phyloP scores from a whole-genome alignment of 1,140 invertebrate genomes.

The Psilanteris sp. region DNA sequence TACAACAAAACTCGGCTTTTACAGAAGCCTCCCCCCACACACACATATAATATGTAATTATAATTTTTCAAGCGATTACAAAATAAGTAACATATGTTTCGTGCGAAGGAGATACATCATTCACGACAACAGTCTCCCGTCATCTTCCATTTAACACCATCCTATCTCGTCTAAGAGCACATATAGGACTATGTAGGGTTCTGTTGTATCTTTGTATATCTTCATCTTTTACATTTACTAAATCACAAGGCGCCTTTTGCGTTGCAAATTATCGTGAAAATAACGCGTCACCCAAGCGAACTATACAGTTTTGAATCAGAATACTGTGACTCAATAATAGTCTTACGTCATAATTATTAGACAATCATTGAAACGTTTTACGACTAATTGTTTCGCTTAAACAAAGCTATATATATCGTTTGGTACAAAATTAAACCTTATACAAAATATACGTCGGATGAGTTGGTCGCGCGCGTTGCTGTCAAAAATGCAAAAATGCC shows the following conservation, averaged over 20 bases:
- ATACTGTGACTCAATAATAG: slow-evolving; percentile 11
- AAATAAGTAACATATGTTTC: slow-evolving; percentile 57
- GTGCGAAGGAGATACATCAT: slow-evolving; percentile 25
- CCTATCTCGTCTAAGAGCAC: slow-evolving; percentile 46
- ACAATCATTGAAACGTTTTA: too few relatives aligned
- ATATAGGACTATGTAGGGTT: slow-evolving; percentile 52
- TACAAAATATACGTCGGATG: too few relatives aligned
- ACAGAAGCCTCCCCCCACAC: too few relatives aligned
- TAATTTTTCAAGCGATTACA: slow-evolving; percentile 50
- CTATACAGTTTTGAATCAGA: slow-evolving; percentile 14
- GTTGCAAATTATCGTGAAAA: slow-evolving; percentile 44
- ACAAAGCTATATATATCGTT: too few relatives aligned
- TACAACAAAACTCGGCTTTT: too few relatives aligned
- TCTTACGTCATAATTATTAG: too few relatives aligned
- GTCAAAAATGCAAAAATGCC: too few relatives aligned
- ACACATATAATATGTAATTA: slow-evolving; percentile 15
- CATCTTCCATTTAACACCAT: slow-evolving; percentile 27
- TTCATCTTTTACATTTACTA: slow-evolving; percentile 46
- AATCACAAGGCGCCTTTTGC: slow-evolving; percentile 52
- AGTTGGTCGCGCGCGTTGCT: too few relatives aligned
- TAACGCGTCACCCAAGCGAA: slow-evolving; percentile 21
- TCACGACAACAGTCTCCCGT: slow-evolving; percentile 11
- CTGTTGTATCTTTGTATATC: slow-evolving; percentile 16
- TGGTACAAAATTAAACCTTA: too few relatives aligned
- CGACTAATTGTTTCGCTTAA: too few relatives aligned